These are phyloP conservation scores for Odontomachus brunneus DNA, from an alignment of 1,140 invertebrate species.

Conservation along the genomic window DNA sequence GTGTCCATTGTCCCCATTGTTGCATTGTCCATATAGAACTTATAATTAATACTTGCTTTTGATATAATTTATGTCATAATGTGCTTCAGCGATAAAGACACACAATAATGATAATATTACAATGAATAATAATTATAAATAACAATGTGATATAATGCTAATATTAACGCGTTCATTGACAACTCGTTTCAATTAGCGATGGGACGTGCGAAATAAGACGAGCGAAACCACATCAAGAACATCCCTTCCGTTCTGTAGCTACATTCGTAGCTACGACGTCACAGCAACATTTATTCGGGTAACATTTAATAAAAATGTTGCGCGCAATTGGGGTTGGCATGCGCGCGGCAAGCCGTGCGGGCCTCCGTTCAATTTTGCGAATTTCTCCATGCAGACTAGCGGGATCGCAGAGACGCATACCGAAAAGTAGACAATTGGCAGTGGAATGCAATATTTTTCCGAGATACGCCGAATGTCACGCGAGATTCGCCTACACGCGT, in stretches of 20 bases:
- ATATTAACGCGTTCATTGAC: not conserved
- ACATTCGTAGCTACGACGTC: not conserved
- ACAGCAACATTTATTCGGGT: conserved; percentile 15
- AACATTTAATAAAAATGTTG: conserved; percentile 48
- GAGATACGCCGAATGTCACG: conserved; percentile 49
- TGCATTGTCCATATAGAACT: not conserved
- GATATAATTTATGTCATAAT: not conserved
- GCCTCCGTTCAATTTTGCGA: conserved; percentile 47
- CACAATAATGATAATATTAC: not conserved
- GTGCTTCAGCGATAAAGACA: not conserved
- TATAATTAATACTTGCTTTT: not conserved
- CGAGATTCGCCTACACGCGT: conserved; percentile 39
- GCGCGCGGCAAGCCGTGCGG: conserved; percentile 30
- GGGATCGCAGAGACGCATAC: conserved; percentile 54
- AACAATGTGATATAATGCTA: not conserved
- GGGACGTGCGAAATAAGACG: not conserved
- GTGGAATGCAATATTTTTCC: conserved; percentile 56
- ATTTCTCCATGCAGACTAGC: conserved; percentile 19
- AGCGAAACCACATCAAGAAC: not conserved
- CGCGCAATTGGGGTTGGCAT: conserved; percentile 23
- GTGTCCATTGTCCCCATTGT: not conserved
- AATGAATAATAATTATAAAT: not conserved
- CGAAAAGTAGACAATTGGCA: conserved; percentile 58
- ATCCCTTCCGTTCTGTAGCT: not conserved
- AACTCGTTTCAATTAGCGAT: not conserved